Evolutionary conservation across 1,140 invertebrate species (phyloP).

Genomic region (Caligus rogercresseyi): DNA sequence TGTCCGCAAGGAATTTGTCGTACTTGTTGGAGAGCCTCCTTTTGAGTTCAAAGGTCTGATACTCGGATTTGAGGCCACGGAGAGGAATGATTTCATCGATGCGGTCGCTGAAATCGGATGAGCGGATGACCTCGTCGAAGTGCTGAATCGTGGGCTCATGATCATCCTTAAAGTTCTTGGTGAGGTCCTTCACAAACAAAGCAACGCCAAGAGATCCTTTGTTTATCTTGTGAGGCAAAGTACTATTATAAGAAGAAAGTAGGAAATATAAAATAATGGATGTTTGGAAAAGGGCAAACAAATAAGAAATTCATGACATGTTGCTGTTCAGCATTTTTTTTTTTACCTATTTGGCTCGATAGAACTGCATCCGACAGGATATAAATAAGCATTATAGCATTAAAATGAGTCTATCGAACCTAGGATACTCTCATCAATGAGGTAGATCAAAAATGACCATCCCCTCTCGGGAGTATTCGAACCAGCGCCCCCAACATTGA

Average conservation of each 20-base stretch:
- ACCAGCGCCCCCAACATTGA: too few relatives aligned
- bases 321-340: too few relatives aligned
- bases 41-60: slow-evolving; percentile 29
- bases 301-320: too few relatives aligned
- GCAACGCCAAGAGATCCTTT: neutral
- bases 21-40: slow-evolving; percentile 27
- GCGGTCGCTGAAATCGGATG: neutral
- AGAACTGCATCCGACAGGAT: too few relatives aligned
- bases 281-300: neutral
- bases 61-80: slow-evolving; percentile 29
- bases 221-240: slow-evolving; percentile 9
- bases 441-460: too few relatives aligned
- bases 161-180: slow-evolving; percentile 9
- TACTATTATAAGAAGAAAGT: neutral
- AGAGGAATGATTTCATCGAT: slow-evolving; percentile 28
- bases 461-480: too few relatives aligned
- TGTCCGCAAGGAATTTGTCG: slow-evolving; percentile 30
- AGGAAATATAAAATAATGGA: neutral
- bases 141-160: slow-evolving; percentile 13
- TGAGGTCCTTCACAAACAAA: slow-evolving; percentile 17
- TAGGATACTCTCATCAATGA: too few relatives aligned
- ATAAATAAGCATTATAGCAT: too few relatives aligned
- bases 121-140: slow-evolving; percentile 4
- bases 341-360: too few relatives aligned
- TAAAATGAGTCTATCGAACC: too few relatives aligned